Conservation (phyloP, 2,888 invertebrate genomes). For the Trissolcus japonicus region DNA sequence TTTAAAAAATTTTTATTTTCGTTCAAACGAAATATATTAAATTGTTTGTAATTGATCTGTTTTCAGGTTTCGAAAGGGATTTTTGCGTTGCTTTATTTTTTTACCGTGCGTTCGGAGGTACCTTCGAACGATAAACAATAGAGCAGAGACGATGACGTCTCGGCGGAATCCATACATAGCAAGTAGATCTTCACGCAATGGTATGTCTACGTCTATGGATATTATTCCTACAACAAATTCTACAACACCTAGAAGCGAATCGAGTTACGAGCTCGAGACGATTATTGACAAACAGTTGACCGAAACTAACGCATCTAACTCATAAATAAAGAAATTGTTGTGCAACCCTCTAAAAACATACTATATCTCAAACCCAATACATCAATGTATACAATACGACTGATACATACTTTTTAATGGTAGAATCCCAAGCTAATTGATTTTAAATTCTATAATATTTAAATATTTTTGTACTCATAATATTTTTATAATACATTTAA, state of each 20-base stretch:
- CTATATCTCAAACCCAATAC: not conserved
- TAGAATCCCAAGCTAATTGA: too few relatives aligned
- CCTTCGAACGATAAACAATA: conserved; percentile 52
- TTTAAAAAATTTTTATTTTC: too few relatives aligned
- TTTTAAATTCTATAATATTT: too few relatives aligned
- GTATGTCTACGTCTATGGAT: conserved; percentile 77
- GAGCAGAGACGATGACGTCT: conserved; percentile 79
- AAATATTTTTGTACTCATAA: too few relatives aligned
- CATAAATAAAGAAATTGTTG: conserved; percentile 22
- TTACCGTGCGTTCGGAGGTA: conserved; percentile 84
- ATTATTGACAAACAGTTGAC: conserved; percentile 27
- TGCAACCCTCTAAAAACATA: not conserved
- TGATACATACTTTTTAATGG: too few relatives aligned
- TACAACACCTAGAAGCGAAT: conserved; percentile 63
- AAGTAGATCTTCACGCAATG: conserved; percentile 83
- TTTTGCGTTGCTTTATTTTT: conserved; percentile 84
- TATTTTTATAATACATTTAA: too few relatives aligned
- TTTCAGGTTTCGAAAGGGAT: conserved; percentile 91
- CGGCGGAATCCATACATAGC: conserved; percentile 84
- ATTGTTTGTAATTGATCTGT: conserved; percentile 4
- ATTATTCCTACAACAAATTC: conserved; percentile 65
- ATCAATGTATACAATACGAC: too few relatives aligned
- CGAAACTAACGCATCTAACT: conserved; percentile 36
- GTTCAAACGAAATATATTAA: too few relatives aligned
- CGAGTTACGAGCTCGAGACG: conserved; percentile 61